Evolutionary conservation across 2,888 invertebrate species (phyloP).

Genomic region (Aphodius sticticus): DNA sequence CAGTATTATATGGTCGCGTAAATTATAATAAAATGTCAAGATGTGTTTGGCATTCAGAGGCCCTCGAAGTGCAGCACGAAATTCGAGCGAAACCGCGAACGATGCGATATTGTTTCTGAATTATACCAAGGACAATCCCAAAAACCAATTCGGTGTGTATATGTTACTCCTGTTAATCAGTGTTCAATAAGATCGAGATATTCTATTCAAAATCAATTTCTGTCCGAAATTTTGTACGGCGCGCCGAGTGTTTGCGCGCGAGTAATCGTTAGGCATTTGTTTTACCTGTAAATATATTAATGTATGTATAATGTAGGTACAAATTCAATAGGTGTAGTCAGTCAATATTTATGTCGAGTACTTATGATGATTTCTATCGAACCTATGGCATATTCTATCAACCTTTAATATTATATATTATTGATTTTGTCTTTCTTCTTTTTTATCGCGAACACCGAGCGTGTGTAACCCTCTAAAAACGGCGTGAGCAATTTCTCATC

Average conservation of each 20-base stretch:
- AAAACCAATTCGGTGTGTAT: background rate
- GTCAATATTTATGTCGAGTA: conserved; percentile 4
- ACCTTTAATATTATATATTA: background rate
- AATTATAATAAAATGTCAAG: background rate
- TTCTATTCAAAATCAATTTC: background rate
- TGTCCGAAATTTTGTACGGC: background rate
- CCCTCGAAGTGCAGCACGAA: background rate
- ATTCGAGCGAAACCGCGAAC: background rate
- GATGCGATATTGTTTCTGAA: background rate
- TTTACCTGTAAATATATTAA: background rate
- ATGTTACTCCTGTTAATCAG: background rate
- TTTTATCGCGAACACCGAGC: background rate
- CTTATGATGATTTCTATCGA: background rate
- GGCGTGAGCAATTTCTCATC: background rate
- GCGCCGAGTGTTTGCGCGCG: too few species aligned
- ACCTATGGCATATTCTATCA: background rate
- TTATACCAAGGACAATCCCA: background rate
- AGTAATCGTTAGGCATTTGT: background rate
- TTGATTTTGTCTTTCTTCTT: background rate
- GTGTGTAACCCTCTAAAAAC: background rate
- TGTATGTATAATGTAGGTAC: background rate
- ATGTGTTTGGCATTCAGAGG: background rate
- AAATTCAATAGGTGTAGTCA: background rate
- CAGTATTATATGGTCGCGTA: conserved; percentile 4
- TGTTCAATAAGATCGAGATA: background rate